These are phyloP conservation scores for Tragelaphus imberbis DNA, from an alignment of 2,113 vertebrate genomes.

Conservation along the genomic window DNA sequence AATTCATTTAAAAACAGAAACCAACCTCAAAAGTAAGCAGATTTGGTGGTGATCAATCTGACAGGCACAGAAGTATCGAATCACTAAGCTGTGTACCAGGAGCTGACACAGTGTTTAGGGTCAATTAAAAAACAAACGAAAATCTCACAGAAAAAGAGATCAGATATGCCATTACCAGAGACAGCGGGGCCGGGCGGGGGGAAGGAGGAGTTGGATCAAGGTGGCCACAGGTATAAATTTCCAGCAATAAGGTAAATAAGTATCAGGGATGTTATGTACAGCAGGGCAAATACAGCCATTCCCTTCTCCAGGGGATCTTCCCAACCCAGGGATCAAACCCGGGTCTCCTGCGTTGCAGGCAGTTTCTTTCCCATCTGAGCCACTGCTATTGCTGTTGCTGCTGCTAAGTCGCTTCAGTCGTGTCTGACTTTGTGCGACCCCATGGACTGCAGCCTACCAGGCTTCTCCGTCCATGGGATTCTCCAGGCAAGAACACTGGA, in stretches of 20 bases:
- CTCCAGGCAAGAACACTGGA: too few species aligned
- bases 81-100: background rate
- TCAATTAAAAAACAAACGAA: background rate
- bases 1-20: background rate
- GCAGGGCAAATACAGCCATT: background rate
- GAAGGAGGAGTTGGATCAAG: background rate
- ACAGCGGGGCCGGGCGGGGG: fast-evolving
- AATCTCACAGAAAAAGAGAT: background rate
- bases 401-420: too few species aligned
- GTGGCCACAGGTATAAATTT: background rate
- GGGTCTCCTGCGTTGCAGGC: background rate
- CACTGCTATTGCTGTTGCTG: too few species aligned
- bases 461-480: too few species aligned
- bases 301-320: background rate
- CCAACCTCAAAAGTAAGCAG: background rate
- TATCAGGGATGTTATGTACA: background rate
- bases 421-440: too few species aligned
- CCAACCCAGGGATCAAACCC: background rate
- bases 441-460: too few species aligned
- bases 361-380: background rate
- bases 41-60: background rate
- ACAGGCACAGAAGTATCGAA: background rate
- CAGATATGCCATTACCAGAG: background rate
- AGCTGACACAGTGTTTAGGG: background rate
- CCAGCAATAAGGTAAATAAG: too few species aligned